Evolutionary conservation across 2,113 vertebrate species (phyloP).

Genomic region (Colaptes auratus): DNA sequence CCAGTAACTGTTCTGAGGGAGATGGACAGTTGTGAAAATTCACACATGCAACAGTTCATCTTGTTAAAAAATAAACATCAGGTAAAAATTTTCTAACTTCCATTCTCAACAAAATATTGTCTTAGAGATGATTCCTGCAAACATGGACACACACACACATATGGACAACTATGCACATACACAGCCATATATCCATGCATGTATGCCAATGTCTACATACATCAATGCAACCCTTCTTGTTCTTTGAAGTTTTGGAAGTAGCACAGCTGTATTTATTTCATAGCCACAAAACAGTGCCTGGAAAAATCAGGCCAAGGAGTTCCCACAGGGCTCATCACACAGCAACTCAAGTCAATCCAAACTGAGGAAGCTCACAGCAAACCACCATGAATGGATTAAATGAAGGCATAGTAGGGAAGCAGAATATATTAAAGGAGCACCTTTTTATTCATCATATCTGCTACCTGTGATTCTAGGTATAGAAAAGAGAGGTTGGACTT

Average conservation of each 20-base stretch:
- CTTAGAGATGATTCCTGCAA: not conserved
- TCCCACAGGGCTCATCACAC: constrained; percentile 25
- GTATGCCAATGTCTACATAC: not conserved
- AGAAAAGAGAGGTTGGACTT: not conserved
- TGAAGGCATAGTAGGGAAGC: not conserved
- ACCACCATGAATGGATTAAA: not conserved
- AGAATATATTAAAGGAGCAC: not conserved
- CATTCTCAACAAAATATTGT: fast-evolving
- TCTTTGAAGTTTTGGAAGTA: constrained; percentile 1
- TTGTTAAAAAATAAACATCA: not conserved
- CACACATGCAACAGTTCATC: not conserved
- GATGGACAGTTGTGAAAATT: not conserved
- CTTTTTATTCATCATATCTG: not conserved
- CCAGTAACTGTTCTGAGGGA: not conserved
- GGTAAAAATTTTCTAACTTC: not conserved
- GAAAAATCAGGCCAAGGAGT: constrained; percentile 14
- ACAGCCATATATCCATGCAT: not conserved
- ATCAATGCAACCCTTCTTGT: not conserved
- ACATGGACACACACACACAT: not conserved
- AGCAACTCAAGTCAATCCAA: not conserved
- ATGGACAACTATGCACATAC: not conserved
- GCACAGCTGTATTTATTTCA: constrained; percentile 43
- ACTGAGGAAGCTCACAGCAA: not conserved
- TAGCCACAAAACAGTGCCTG: not conserved
- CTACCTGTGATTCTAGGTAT: not conserved